Evolutionary conservation across 2,797 vertebrate species (phyloP), one percentile per base, ranked within the genome.

Genomic region (Parauchenoglanis punctatus): DNA sequence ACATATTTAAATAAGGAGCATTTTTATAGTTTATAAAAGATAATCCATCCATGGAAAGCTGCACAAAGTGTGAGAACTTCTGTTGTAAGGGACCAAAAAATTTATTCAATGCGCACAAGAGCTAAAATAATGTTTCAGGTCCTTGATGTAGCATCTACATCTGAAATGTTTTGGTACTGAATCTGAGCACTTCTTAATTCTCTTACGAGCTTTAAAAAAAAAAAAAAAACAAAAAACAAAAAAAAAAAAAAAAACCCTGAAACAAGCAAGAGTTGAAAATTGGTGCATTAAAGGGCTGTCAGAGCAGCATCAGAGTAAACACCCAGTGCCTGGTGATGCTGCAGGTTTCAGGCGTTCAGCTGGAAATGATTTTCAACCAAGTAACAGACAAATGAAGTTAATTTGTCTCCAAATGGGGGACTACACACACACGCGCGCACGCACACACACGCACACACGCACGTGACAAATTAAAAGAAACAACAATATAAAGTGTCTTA

Each of bases 151-250:
- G 23, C 35, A 40, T 81, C 44, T 61, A 20, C 10, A 80, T 56
- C 77, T 15, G 78, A 81, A 81, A 81, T 61, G 20, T 81, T 81
- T 61, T n/a, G 58, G 20, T 25, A n/a, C 20, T 81, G 58, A 44
- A 25, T 59, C 11, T 13, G 77, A 80, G 54, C 35, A 61, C 35
- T 58, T 56, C 56, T 6, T 20, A 78, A 58, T 58, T 58, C 76
- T 20, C 15, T 35, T 10, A 31, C 3, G 8, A 8, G 46, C 46
- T 49, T 58, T 18, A 78, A 76, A 44, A 76, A 7, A 10, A 77
- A n/a, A 6, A 18, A 7, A 77, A 77, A 28, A 54, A 58, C 46
- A 72, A 40, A 23, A 2, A 25, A 18, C n/a, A n/a, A n/a, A 28
- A 54, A 58, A 72, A 72, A 40, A 23, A 2, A 25, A 18, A 31